Percentiles rank a stretch among this genome's conserved stretches.
Evolutionary conservation across 2,888 invertebrate species (phyloP).

Genomic region (Acanthosepion lycidas): DNA sequence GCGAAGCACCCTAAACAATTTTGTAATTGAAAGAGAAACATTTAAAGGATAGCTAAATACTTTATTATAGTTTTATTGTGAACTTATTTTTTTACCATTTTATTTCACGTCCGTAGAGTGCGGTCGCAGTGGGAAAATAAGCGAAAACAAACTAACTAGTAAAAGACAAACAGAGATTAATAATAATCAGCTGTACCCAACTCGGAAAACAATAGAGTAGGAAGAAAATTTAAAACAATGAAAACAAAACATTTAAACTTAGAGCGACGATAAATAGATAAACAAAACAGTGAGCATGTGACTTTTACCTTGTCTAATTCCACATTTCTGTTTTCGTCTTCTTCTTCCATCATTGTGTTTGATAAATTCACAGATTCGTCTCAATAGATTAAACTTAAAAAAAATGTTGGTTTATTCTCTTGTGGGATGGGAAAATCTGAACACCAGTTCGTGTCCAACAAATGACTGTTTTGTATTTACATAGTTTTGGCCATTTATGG

Average conservation of each 20-base stretch:
- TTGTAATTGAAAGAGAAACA: too few species aligned
- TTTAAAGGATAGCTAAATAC: too few species aligned
- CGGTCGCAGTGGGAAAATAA: too few species aligned
- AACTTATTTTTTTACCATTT: too few species aligned
- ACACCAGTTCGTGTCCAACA: not conserved
- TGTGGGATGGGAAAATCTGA: not conserved
- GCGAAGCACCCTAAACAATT: too few species aligned
- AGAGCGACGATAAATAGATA: not conserved
- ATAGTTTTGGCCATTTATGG: not conserved
- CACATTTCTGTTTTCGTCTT: not conserved
- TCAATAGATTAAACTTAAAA: not conserved
- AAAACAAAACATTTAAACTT: not conserved
- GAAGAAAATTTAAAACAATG: slow-evolving; percentile 42
- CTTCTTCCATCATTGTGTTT: not conserved
- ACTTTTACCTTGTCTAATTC: not conserved
- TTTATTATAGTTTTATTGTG: too few species aligned
- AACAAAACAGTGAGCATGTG: not conserved
- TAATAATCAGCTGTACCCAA: too few species aligned
- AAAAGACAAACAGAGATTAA: too few species aligned
- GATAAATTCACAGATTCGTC: not conserved
- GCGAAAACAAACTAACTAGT: too few species aligned
- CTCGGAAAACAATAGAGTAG: too few species aligned
- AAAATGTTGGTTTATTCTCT: not conserved
- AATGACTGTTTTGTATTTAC: not conserved
- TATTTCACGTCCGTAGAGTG: too few species aligned